Percentiles rank a stretch among this genome's conserved stretches.
phyloP scores from a whole-genome alignment of 1,140 invertebrate species.

The Drosophila ohnishii region DNA sequence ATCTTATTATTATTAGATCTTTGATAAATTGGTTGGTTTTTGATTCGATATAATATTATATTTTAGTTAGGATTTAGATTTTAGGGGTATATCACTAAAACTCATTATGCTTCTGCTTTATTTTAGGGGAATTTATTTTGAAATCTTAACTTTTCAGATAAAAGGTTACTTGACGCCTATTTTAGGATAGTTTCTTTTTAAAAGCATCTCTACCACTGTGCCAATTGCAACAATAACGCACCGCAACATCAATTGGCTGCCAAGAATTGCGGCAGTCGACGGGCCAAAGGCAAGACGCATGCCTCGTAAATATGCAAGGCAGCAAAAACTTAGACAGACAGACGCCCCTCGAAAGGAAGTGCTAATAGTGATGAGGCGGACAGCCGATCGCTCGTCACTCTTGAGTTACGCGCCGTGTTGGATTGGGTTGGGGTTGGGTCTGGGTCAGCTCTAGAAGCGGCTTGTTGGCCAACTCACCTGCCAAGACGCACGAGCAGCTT shows the following conservation, averaged over 20 bases:
- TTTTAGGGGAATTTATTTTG: too few species aligned
- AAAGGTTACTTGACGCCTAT: neutral
- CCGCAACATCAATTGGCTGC: conserved; percentile 66
- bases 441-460: conserved; percentile 23
- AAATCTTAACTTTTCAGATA: neutral
- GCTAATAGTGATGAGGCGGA: conserved; percentile 72
- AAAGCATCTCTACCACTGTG: conserved; percentile 40
- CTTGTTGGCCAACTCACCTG: conserved; percentile 65
- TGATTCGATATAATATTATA: neutral
- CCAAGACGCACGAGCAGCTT: conserved; percentile 35
- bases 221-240: conserved; percentile 55
- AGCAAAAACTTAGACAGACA: conserved; percentile 80
- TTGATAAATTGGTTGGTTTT: too few species aligned
- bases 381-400: conserved; percentile 56
- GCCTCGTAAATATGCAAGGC: conserved; percentile 78
- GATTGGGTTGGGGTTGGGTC: conserved; percentile 32
- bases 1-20: neutral
- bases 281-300: conserved; percentile 67
- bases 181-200: neutral
- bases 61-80: neutral
- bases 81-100: too few species aligned
- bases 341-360: conserved; percentile 75
- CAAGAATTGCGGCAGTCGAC: conserved; percentile 52
- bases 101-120: too few species aligned
- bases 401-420: conserved; percentile 64